Percentiles rank a stretch among this genome's conserved stretches.
Conservation (phyloP, 2,888 invertebrate species). For the Drosophila infuscata region DNA sequence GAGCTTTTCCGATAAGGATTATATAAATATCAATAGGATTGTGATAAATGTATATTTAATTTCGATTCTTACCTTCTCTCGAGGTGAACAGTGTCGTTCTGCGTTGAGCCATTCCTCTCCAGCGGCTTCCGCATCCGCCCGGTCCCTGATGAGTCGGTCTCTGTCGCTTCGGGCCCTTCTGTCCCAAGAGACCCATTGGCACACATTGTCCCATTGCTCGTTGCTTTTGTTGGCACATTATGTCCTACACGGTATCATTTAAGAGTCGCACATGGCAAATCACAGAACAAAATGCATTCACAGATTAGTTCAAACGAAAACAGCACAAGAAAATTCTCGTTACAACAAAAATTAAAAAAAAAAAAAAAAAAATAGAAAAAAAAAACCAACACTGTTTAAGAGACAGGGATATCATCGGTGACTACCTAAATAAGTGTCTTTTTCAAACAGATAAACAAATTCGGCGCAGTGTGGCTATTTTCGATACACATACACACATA, state of each 20-base stretch:
- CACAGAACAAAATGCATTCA: conserved; percentile 26
- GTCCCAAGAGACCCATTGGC: conserved; percentile 85
- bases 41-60: neutral
- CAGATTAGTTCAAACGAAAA: conserved; percentile 15
- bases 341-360: neutral
- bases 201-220: conserved; percentile 85
- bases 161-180: conserved; percentile 86
- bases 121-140: conserved; percentile 87
- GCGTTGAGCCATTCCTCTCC: conserved; percentile 97
- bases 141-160: conserved; percentile 86
- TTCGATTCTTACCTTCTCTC: conserved; percentile 90
- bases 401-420: conserved; percentile 16
- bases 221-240: conserved; percentile 85
- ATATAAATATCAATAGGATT: neutral
- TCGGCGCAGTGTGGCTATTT: conserved; percentile 21
- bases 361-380: conserved; percentile 11
- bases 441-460: conserved; percentile 24
- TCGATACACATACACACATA: conserved; percentile 15
- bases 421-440: conserved; percentile 4
- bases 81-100: conserved; percentile 99
- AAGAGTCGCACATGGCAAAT: conserved; percentile 9
- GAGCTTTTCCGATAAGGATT: neutral
- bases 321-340: neutral
- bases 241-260: conserved; percentile 78
- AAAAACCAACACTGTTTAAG: conserved; percentile 1